Conservation (phyloP, 2,888 invertebrate genomes). For the Zelleria hepariella region DNA sequence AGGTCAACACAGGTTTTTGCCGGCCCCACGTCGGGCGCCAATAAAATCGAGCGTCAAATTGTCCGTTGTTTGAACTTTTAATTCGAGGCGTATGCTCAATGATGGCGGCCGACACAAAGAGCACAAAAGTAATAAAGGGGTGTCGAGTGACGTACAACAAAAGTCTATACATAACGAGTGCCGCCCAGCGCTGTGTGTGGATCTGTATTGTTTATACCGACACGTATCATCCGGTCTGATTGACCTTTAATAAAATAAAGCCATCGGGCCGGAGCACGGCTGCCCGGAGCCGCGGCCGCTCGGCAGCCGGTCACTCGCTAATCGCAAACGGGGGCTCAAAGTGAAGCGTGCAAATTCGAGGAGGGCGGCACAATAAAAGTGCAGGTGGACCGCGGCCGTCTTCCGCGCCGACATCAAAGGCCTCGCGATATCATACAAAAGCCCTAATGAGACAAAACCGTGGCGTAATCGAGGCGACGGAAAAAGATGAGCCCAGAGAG, state of each 20-base stretch:
- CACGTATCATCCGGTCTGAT: not conserved
- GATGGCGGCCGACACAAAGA: conserved; percentile 54
- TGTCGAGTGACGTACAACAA: conserved; percentile 48
- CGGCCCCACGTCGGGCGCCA: conserved; percentile 40
- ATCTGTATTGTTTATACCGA: not conserved
- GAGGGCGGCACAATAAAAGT: conserved; percentile 64
- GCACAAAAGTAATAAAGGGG: conserved; percentile 64
- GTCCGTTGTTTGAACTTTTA: conserved; percentile 48
- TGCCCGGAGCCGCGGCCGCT: conserved; percentile 25
- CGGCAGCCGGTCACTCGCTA: conserved; percentile 21
- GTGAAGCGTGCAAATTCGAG: conserved; percentile 67
- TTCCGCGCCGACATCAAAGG: conserved; percentile 59
- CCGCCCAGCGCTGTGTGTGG: conserved; percentile 12
- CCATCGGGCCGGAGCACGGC: conserved; percentile 12
- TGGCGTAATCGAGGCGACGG: conserved; percentile 71
- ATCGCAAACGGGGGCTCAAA: conserved; percentile 63
- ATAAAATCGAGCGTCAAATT: conserved; percentile 36
- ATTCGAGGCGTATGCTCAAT: conserved; percentile 55
- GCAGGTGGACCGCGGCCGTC: conserved; percentile 61
- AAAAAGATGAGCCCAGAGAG: conserved; percentile 71
- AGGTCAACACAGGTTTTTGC: conserved; percentile 11
- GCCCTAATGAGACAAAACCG: conserved; percentile 73
- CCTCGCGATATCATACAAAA: conserved; percentile 67
- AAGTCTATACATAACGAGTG: conserved; percentile 24
- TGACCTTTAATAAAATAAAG: not conserved